Conservation (phyloP, 2,888 invertebrate genomes). For the Scrobipalpa atriplicella region DNA sequence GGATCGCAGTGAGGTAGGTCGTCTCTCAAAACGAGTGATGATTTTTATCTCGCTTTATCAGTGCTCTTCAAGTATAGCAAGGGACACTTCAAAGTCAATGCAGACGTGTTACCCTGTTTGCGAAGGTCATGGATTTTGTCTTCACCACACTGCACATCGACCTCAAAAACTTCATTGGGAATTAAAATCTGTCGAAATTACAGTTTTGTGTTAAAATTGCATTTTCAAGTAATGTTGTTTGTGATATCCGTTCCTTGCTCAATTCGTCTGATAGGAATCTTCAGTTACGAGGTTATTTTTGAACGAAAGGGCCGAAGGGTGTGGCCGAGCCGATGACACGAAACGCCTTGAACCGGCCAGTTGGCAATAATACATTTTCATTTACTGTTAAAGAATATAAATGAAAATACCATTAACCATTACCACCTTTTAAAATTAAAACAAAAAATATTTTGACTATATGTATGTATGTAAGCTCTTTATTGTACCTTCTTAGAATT, state of each 20-base stretch:
- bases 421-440: no score
- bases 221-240: background rate
- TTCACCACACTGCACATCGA: background rate
- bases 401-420: no score
- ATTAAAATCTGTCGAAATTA: background rate
- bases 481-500: no score
- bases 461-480: no score
- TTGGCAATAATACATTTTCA: no score
- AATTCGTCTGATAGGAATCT: background rate
- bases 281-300: no score
- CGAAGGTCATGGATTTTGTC: background rate
- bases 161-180: background rate
- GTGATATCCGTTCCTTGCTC: background rate
- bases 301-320: no score
- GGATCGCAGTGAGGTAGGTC: slow-evolving; percentile 23
- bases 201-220: background rate
- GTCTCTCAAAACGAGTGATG: background rate
- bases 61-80: background rate
- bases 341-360: no score
- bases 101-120: background rate
- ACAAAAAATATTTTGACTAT: no score
- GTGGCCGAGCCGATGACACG: no score
- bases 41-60: slow-evolving; percentile 4
- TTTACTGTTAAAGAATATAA: no score
- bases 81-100: background rate